Evolutionary conservation across 2,113 vertebrate species (phyloP).

Genomic region (Perca schrenkii): DNA sequence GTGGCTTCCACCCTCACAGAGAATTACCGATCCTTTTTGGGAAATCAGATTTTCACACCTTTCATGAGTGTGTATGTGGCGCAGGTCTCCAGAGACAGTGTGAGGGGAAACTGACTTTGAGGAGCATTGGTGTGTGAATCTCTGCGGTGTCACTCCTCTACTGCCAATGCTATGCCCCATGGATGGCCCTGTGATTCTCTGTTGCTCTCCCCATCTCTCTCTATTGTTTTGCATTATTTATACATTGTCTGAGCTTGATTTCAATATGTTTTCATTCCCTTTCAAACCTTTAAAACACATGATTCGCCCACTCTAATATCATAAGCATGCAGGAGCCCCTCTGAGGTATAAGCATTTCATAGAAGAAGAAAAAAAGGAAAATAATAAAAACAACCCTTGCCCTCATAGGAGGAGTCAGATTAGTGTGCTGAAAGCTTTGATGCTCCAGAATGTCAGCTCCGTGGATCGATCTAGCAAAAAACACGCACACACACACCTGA

Average conservation of each 20-base stretch:
- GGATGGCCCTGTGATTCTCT: constrained; percentile 61
- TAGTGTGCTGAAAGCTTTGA: constrained; percentile 93
- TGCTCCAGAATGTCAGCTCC: constrained; percentile 92
- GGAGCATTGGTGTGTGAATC: constrained; percentile 81
- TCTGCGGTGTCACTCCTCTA: constrained; percentile 69
- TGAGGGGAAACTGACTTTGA: constrained; percentile 94
- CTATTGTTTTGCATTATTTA: constrained; percentile 72
- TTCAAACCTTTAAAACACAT: constrained; percentile 55
- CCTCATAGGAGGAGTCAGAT: constrained; percentile 93
- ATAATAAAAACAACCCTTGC: constrained; percentile 83
- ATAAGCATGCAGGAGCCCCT: constrained; percentile 54
- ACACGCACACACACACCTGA: constrained; percentile 84
- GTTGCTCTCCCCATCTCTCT: constrained; percentile 47
- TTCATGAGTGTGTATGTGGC: constrained; percentile 92
- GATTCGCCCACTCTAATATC: constrained; percentile 32
- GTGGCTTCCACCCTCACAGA: constrained; percentile 92
- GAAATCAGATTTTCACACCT: constrained; percentile 99
- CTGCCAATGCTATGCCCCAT: constrained; percentile 58
- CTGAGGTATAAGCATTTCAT: constrained; percentile 67
- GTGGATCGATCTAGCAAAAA: constrained; percentile 91
- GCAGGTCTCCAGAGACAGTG: constrained; percentile 85
- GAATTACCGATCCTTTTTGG: constrained; percentile 99
- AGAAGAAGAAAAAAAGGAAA: constrained; percentile 60
- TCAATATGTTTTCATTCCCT: constrained; percentile 60
- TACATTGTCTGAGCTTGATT: constrained; percentile 48